A percentile compares a stretch with the other conserved stretches of the same genome.
These are phyloP conservation scores for Callaeas wilsoni DNA, from an alignment of 2,113 vertebrate species.

Conservation along the genomic window DNA sequence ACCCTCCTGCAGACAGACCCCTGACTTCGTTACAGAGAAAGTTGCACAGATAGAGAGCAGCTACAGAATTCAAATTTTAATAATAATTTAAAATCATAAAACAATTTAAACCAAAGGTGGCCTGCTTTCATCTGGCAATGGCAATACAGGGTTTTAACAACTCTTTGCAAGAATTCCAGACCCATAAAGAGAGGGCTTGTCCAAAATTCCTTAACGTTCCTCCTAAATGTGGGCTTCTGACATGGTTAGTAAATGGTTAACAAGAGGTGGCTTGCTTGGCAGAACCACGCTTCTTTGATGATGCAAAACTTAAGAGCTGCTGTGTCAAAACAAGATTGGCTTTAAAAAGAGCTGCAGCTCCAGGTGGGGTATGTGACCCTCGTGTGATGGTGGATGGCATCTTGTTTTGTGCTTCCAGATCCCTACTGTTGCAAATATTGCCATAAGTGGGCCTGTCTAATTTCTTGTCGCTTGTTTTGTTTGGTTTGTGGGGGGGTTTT, in stretches of 20 bases:
- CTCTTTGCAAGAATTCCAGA: background rate
- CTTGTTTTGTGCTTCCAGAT: constrained; percentile 37
- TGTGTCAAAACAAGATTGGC: background rate
- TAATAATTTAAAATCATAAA: constrained; percentile 11
- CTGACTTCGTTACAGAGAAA: background rate
- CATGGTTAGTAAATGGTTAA: background rate
- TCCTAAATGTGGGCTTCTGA: background rate
- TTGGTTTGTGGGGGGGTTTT: background rate
- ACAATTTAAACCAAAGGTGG: background rate
- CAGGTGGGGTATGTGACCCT: background rate
- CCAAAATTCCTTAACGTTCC: background rate
- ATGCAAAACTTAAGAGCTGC: background rate
- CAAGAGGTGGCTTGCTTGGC: background rate
- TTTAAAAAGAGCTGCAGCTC: background rate
- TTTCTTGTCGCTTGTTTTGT: background rate
- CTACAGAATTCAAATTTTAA: background rate
- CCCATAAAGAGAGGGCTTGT: background rate
- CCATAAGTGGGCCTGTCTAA: background rate
- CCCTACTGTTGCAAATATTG: background rate
- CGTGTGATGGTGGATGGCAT: background rate
- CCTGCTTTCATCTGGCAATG: background rate
- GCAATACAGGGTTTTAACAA: background rate
- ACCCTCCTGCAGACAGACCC: background rate
- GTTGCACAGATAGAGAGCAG: background rate
- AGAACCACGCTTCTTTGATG: background rate